A percentile compares a stretch with the other conserved stretches of the same genome.
phyloP scores from a whole-genome alignment of 1,140 invertebrate genomes.

The Caenorhabditis remanei region DNA sequence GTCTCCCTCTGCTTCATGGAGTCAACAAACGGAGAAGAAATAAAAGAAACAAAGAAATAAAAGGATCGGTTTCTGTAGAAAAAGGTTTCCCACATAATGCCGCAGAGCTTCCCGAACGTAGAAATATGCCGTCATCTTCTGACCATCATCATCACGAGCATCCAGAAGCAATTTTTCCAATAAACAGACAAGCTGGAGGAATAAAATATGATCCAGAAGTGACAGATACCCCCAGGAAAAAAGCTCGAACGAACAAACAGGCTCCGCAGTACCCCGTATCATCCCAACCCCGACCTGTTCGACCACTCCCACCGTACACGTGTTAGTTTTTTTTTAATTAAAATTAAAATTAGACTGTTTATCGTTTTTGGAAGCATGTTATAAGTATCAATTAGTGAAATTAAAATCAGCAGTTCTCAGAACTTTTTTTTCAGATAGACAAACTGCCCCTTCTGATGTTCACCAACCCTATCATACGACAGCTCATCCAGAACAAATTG shows the following conservation, averaged over 20 bases:
- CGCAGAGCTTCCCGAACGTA: background rate
- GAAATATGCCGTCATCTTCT: background rate
- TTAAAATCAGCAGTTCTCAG: too few relatives aligned
- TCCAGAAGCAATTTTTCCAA: background rate
- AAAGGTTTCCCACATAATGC: background rate
- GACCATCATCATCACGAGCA: background rate
- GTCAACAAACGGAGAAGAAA: slow-evolving; percentile 11
- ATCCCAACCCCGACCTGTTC: background rate
- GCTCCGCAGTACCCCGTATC: background rate
- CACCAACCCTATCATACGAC: background rate
- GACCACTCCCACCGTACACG: background rate
- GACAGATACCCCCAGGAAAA: background rate
- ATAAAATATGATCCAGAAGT: background rate
- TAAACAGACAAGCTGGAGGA: background rate
- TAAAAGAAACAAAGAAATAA: background rate
- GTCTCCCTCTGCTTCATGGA: background rate
- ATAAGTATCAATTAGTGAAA: too few relatives aligned
- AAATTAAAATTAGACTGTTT: too few relatives aligned
- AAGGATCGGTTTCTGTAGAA: too few relatives aligned
- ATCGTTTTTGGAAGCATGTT: too few relatives aligned
- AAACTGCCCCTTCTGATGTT: background rate
- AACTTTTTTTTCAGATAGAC: background rate
- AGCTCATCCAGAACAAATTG: background rate
- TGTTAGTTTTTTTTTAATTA: background rate
- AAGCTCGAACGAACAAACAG: background rate